Evolutionary conservation across 2,888 invertebrate species (phyloP).

Genomic region (Leptopilina syphax): DNA sequence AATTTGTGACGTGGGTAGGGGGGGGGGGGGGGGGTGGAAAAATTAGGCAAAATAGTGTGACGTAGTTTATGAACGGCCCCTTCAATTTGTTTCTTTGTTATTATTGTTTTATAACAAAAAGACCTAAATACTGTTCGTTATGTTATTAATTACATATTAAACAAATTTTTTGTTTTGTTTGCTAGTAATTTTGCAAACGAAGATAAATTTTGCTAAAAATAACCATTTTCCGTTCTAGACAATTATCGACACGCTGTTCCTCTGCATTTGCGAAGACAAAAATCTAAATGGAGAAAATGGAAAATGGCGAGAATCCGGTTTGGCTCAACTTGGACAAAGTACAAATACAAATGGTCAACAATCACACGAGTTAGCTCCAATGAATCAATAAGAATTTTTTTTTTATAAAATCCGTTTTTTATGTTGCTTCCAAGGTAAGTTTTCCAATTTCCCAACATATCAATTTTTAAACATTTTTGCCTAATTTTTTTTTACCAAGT

Average conservation of each 20-base stretch:
- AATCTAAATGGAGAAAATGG: conserved; percentile 88
- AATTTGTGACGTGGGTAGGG: too few relatives aligned
- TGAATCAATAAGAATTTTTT: conserved; percentile 68
- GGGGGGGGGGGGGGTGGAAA: too few relatives aligned
- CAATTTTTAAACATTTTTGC: neutral
- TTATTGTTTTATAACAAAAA: too few relatives aligned
- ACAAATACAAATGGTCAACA: conserved; percentile 70
- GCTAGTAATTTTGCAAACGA: too few relatives aligned
- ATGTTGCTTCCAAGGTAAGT: conserved; percentile 43
- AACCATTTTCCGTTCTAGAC: conserved; percentile 80
- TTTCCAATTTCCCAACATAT: neutral
- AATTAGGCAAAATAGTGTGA: too few relatives aligned
- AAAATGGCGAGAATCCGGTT: conserved; percentile 72
- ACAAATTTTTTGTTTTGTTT: too few relatives aligned
- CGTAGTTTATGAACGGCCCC: too few relatives aligned
- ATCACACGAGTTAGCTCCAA: conserved; percentile 77
- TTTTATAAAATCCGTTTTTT: conserved; percentile 10
- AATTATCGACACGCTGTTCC: conserved; percentile 94
- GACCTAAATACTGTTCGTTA: too few relatives aligned
- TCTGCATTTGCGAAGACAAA: conserved; percentile 96
- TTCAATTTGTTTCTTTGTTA: too few relatives aligned
- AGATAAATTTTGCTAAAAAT: too few relatives aligned
- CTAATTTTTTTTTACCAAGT: neutral
- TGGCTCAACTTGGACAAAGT: conserved; percentile 67
- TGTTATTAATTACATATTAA: too few relatives aligned